Percentiles rank a stretch among this genome's conserved stretches.
Evolutionary conservation across 2,113 vertebrate species (phyloP).

Genomic region (Brienomyrus brachyistius): DNA sequence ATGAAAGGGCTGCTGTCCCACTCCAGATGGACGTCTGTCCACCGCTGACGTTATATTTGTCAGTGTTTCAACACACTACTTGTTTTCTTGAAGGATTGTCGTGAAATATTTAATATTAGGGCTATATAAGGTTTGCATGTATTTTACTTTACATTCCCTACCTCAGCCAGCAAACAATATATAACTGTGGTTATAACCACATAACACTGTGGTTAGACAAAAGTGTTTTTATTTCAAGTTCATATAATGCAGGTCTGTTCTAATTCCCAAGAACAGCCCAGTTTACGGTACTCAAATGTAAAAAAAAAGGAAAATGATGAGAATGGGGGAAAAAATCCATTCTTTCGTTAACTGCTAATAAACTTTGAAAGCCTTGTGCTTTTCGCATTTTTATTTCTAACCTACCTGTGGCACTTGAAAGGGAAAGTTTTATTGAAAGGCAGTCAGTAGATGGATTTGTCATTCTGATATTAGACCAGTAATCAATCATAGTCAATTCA

Average conservation of each 20-base stretch:
- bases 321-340: background rate
- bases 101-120: background rate
- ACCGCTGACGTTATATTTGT: background rate
- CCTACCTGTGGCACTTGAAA: background rate
- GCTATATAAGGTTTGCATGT: background rate
- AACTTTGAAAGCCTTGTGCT: background rate
- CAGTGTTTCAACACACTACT: background rate
- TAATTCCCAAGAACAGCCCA: background rate
- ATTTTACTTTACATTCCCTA: background rate
- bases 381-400: background rate
- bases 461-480: background rate
- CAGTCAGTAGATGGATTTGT: background rate
- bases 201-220: background rate
- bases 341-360: background rate
- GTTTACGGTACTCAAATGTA: background rate
- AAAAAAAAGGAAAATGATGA: background rate
- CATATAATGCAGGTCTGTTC: background rate
- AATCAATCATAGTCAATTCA: background rate
- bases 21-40: background rate
- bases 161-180: background rate
- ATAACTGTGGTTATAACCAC: background rate
- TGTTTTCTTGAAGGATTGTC: background rate
- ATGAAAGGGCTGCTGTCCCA: background rate
- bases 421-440: background rate
- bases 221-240: background rate